Percentiles rank a stretch among this genome's conserved stretches.
Evolutionary conservation across 2,113 vertebrate genomes (phyloP).

Genomic region (Triplophysa rosa): DNA sequence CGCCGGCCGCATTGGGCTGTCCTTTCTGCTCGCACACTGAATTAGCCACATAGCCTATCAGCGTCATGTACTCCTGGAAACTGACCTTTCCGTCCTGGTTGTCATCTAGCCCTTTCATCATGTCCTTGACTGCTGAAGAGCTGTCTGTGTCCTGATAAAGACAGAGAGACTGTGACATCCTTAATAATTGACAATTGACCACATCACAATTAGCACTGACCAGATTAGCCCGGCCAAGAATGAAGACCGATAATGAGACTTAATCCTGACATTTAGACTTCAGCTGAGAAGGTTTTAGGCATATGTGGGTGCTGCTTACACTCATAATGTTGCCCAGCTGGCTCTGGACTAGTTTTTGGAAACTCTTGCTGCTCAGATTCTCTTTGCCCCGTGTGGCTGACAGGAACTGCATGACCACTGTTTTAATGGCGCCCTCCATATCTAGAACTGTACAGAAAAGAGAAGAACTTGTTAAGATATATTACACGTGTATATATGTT

Average conservation of each 20-base stretch:
- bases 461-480: neutral
- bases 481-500: neutral
- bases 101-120: conserved; percentile 68
- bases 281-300: neutral
- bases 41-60: conserved; percentile 71
- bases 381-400: conserved; percentile 62
- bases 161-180: conserved; percentile 6
- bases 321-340: conserved; percentile 66
- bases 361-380: conserved; percentile 56
- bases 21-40: conserved; percentile 57
- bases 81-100: conserved; percentile 72
- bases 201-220: neutral
- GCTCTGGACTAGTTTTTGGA: conserved; percentile 65
- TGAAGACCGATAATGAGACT: neutral
- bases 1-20: neutral
- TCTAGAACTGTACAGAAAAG: conserved; percentile 49
- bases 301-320: conserved; percentile 52
- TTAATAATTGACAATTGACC: conserved; percentile 1
- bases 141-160: conserved; percentile 64
- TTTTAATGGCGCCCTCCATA: conserved; percentile 72
- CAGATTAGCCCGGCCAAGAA: neutral
- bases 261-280: neutral
- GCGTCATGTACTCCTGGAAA: conserved; percentile 71
- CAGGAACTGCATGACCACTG: conserved; percentile 66
- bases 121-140: conserved; percentile 62